Evolutionary conservation across 1,140 invertebrate species (phyloP).

Genomic region (Lysiphlebus fabarum): DNA sequence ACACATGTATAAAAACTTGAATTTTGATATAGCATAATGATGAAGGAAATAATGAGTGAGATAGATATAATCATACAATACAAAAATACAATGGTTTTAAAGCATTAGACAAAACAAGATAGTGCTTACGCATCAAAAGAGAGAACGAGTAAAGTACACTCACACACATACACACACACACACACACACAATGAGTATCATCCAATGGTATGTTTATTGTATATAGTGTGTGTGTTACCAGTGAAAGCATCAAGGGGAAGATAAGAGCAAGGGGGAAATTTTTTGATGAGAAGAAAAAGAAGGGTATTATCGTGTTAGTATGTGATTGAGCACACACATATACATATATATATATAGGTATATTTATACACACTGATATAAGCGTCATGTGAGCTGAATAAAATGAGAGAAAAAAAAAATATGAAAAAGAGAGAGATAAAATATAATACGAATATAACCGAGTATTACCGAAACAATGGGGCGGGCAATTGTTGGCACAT

Average conservation of each 20-base stretch:
- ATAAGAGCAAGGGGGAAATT: too few relatives aligned
- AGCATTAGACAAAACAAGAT: background rate
- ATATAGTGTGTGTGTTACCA: too few relatives aligned
- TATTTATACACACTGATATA: background rate
- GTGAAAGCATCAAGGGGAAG: too few relatives aligned
- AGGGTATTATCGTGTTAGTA: background rate
- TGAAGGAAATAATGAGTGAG: background rate
- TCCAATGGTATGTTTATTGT: too few relatives aligned
- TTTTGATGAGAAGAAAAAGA: too few relatives aligned
- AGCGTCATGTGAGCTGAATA: too few relatives aligned
- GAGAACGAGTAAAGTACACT: background rate
- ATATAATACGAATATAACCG: constrained; percentile 14
- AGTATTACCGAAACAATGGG: constrained; percentile 21
- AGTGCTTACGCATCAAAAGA: constrained; percentile 16
- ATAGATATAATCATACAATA: background rate
- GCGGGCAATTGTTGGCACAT: constrained; percentile 11
- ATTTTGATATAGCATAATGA: background rate
- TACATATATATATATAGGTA: background rate
- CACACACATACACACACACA: background rate
- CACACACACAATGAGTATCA: background rate
- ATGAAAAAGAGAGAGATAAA: constrained; percentile 4
- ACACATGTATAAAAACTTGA: too few relatives aligned
- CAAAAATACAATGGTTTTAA: background rate
- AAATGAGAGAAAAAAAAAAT: background rate
- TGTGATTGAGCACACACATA: background rate